These are phyloP conservation scores for Benthosema pterotum DNA, from an alignment of 2,797 vertebrate species.

Conservation along the genomic window DNA sequence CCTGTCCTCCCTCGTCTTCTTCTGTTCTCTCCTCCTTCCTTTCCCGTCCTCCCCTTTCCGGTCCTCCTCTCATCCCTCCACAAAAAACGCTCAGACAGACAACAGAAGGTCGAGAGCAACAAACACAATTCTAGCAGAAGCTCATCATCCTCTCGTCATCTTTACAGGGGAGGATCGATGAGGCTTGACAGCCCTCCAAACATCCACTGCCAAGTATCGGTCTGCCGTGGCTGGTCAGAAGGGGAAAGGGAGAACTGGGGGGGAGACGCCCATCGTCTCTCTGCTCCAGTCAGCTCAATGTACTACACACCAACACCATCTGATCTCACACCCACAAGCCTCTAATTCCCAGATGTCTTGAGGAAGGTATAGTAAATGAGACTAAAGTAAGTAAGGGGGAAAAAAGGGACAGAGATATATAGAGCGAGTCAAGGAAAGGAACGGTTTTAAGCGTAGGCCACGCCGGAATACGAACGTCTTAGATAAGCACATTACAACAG, in stretches of 20 bases:
- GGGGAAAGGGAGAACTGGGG: conserved; percentile 14
- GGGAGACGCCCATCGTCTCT: conserved; percentile 41
- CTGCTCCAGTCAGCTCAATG: conserved; percentile 32
- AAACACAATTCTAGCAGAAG: conserved; percentile 31
- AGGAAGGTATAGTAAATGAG: conserved; percentile 2
- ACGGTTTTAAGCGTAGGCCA: conserved; percentile 1
- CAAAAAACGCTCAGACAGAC: conserved; percentile 22
- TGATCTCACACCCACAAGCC: neutral
- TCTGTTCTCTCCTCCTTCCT: neutral
- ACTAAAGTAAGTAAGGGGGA: conserved; percentile 13
- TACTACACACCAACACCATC: conserved; percentile 24
- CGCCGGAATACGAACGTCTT: conserved; percentile 3
- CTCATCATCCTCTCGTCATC: neutral
- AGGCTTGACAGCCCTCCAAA: conserved; percentile 43
- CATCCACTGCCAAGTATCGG: conserved; percentile 49
- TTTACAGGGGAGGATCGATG: conserved; percentile 52
- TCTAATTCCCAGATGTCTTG: neutral
- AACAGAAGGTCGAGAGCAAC: conserved; percentile 10
- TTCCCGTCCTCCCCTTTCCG: neutral
- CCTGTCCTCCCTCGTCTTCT: no score
- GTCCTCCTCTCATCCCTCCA: neutral
- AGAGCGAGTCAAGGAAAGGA: no score
- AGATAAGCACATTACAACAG: neutral
- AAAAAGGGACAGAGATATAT: conserved; percentile 15
- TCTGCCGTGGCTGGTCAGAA: conserved; percentile 46